These are phyloP conservation scores for Aspidiotus rigidus DNA, from an alignment of 2,888 invertebrate species.

Conservation along the genomic window DNA sequence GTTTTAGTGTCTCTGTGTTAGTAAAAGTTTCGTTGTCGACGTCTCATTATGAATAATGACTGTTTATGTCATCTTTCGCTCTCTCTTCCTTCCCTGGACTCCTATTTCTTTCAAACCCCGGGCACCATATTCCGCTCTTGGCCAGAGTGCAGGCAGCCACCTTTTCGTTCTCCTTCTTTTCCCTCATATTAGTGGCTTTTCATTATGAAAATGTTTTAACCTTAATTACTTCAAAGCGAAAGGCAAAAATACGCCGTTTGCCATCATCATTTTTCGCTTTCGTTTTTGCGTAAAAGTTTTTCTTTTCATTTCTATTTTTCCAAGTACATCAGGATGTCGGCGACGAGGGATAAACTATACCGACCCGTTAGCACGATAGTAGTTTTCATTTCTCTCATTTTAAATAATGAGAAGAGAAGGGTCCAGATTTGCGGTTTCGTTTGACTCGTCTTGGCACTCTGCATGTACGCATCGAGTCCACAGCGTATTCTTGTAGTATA, in stretches of 20 bases:
- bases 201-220: constrained; percentile 32
- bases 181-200: constrained; percentile 7
- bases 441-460: neutral
- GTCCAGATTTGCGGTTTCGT: neutral
- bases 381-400: neutral
- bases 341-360: too few relatives aligned
- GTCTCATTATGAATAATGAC: too few relatives aligned
- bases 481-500: neutral
- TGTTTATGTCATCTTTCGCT: too few relatives aligned
- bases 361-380: too few relatives aligned
- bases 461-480: neutral
- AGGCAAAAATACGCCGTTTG: constrained; percentile 6
- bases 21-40: too few relatives aligned
- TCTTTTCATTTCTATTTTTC: too few relatives aligned
- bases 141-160: too few relatives aligned
- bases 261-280: neutral
- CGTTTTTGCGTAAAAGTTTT: neutral
- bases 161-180: neutral
- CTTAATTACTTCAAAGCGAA: constrained; percentile 29
- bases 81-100: neutral
- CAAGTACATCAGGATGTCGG: too few relatives aligned
- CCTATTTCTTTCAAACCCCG: too few relatives aligned
- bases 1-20: too few relatives aligned
- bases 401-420: neutral
- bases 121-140: too few relatives aligned